These are phyloP conservation scores for Physella acuta DNA, from an alignment of 1,140 invertebrate genomes.

Conservation along the genomic window DNA sequence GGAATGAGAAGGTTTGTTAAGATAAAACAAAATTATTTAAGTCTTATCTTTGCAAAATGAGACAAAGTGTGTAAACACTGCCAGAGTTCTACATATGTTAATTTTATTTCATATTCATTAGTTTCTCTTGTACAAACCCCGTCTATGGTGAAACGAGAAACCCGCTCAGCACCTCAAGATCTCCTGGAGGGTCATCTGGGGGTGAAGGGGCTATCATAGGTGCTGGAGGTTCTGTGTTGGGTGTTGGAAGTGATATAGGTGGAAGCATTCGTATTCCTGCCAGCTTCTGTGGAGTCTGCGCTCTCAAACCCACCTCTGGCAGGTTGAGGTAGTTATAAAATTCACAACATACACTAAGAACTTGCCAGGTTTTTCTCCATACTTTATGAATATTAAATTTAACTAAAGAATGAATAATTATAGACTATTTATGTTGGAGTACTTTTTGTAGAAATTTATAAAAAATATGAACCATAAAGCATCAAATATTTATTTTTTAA, in stretches of 20 bases:
- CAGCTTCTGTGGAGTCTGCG: slow-evolving; percentile 56
- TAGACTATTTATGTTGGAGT: too few species aligned
- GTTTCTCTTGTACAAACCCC: slow-evolving; percentile 60
- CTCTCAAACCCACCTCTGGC: slow-evolving; percentile 57
- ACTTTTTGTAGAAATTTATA: too few species aligned
- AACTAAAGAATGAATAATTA: too few species aligned
- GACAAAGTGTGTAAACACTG: too few species aligned
- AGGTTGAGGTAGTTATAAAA: slow-evolving; percentile 59
- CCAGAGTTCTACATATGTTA: too few species aligned
- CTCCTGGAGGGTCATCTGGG: slow-evolving; percentile 59
- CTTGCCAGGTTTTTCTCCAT: too few species aligned
- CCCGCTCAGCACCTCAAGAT: slow-evolving; percentile 48
- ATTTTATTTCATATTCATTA: too few species aligned
- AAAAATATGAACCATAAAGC: too few species aligned
- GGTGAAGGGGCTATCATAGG: slow-evolving; percentile 58
- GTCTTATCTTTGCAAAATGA: neutral
- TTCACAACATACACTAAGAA: too few species aligned
- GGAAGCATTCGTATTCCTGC: slow-evolving; percentile 60
- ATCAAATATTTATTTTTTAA: too few species aligned
- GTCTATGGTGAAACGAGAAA: slow-evolving; percentile 61
- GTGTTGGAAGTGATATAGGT: slow-evolving; percentile 58
- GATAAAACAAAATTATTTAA: neutral
- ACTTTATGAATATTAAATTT: too few species aligned
- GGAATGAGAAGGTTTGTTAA: slow-evolving; percentile 22
- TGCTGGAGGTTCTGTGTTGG: slow-evolving; percentile 55